A percentile compares a stretch with the other conserved stretches of the same genome.
These are phyloP conservation scores for Morus bassanus DNA, from an alignment of 2,797 vertebrate species.

Conservation along the genomic window DNA sequence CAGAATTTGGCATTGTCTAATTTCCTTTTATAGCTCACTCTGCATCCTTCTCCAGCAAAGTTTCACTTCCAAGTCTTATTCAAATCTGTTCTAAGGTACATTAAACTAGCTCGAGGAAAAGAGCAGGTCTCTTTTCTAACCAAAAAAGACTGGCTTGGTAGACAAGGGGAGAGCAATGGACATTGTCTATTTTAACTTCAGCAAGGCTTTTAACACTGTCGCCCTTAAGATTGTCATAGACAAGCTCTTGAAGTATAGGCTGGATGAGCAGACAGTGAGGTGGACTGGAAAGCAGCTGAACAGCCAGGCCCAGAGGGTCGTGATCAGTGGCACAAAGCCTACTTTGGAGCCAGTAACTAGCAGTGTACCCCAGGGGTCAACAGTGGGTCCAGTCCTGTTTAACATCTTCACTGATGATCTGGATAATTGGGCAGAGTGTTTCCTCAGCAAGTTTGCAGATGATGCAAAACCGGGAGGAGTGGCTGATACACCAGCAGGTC, in stretches of 20 bases:
- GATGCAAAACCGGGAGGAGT: not conserved
- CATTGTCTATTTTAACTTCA: not conserved
- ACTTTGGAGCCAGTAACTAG: not conserved
- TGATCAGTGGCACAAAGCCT: not conserved
- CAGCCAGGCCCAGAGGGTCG: rapidly evolving
- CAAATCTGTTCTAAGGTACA: not conserved
- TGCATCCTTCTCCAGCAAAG: not conserved
- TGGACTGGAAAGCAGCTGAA: not conserved
- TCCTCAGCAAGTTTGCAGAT: not conserved
- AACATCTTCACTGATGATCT: not conserved
- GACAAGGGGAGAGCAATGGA: not conserved
- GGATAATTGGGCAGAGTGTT: not conserved
- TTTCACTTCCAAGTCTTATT: not conserved
- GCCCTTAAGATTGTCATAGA: not conserved
- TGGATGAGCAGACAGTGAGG: not conserved
- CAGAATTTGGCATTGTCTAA: not conserved
- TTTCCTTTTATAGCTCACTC: not conserved
- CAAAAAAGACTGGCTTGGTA: not conserved
- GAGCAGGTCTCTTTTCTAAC: not conserved
- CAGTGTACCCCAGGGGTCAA: not conserved
- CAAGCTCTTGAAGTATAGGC: not conserved
- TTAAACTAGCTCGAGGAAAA: not conserved
- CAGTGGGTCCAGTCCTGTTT: not conserved
- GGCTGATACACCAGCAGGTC: not conserved
- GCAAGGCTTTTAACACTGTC: not conserved